Conservation (phyloP, 1,140 invertebrate genomes). For the Cydia splendana region DNA sequence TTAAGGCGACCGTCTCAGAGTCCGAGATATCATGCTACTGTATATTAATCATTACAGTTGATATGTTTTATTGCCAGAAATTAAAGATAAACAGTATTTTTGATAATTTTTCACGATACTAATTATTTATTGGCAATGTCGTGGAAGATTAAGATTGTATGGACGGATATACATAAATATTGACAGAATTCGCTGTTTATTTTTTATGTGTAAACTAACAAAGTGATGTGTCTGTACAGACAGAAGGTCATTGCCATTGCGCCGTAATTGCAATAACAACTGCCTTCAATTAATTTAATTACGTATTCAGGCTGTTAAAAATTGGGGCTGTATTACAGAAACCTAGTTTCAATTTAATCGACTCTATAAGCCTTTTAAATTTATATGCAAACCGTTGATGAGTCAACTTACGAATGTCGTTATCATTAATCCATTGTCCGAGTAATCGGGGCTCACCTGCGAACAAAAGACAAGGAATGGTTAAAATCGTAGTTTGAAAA, state of each 20-base stretch:
- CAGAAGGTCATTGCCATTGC: too few relatives aligned
- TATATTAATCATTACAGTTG: background rate
- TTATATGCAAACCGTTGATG: slow-evolving; percentile 4
- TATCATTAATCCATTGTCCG: slow-evolving; percentile 46
- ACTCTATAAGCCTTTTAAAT: slow-evolving; percentile 26
- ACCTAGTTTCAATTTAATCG: slow-evolving; percentile 18
- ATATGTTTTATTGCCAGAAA: background rate
- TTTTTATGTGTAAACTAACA: too few relatives aligned
- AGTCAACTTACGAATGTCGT: slow-evolving; percentile 53
- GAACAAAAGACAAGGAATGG: slow-evolving; percentile 50
- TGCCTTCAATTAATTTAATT: too few relatives aligned
- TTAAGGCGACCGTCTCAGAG: too few relatives aligned
- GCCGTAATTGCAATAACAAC: too few relatives aligned
- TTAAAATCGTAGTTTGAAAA: slow-evolving; percentile 24
- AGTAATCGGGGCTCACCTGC: slow-evolving; percentile 60
- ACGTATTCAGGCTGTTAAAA: too few relatives aligned
- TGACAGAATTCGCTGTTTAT: too few relatives aligned
- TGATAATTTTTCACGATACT: too few relatives aligned
- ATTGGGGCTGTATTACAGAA: background rate
- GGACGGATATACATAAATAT: too few relatives aligned
- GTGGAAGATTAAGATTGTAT: background rate
- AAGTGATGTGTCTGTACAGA: too few relatives aligned
- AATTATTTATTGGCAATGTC: background rate
- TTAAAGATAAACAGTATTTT: background rate
- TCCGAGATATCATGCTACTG: too few relatives aligned